Conservation (phyloP, 2,113 vertebrate genomes). For the Ameiurus melas region DNA sequence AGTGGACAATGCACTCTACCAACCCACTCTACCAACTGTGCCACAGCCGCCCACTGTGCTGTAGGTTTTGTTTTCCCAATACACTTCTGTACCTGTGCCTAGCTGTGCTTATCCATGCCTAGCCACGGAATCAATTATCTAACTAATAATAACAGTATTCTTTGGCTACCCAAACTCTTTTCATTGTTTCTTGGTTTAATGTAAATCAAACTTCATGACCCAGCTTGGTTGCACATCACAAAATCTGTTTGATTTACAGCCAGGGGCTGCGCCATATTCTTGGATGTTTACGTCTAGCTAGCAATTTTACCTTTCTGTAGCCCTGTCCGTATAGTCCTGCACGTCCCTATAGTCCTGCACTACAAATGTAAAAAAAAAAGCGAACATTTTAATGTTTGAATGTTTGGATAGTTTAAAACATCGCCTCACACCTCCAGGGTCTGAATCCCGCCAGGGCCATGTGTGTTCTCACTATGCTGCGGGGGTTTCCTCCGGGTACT, state of each 20-base stretch:
- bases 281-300: neutral
- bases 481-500: too few species aligned
- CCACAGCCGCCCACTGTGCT: too few species aligned
- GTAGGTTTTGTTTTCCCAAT: neutral
- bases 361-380: neutral
- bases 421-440: too few species aligned
- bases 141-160: neutral
- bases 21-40: too few species aligned
- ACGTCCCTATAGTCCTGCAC: neutral
- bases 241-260: neutral
- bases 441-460: too few species aligned
- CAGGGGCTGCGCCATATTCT: neutral
- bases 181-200: neutral
- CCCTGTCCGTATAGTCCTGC: too few species aligned
- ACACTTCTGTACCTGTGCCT: neutral
- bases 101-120: neutral
- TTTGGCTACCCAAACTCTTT: neutral
- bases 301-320: neutral
- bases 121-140: neutral
- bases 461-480: too few species aligned
- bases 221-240: too few species aligned
- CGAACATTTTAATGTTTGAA: neutral
- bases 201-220: conserved; percentile 1
- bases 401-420: neutral
- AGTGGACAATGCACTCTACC: too few species aligned